Conservation (phyloP, 2,888 invertebrate species). For the Dolichopus griseipennis region DNA sequence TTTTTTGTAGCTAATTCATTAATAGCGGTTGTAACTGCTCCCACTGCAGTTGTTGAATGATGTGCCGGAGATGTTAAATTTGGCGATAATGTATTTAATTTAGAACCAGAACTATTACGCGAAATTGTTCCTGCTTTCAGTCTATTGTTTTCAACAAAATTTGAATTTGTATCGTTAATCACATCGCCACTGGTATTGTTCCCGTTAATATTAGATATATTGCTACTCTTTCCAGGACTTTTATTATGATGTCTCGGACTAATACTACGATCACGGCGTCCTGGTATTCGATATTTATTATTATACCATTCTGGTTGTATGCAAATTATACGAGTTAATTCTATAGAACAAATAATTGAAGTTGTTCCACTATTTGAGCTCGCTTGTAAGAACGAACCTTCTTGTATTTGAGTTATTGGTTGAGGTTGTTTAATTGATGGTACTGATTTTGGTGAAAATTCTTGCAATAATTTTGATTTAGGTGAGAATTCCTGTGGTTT, state of each 20-base stretch:
- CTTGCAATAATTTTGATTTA: constrained; percentile 23
- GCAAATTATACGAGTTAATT: constrained; percentile 34
- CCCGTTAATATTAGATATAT: constrained; percentile 24
- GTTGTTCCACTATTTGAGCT: constrained; percentile 21
- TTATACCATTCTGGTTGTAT: constrained; percentile 35
- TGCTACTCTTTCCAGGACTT: constrained; percentile 13
- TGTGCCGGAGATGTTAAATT: not conserved
- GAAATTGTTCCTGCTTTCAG: constrained; percentile 15
- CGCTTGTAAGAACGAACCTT: not conserved
- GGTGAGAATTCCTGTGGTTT: constrained; percentile 24
- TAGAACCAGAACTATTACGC: constrained; percentile 11
- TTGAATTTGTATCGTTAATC: constrained; percentile 1
- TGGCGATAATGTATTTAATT: not conserved
- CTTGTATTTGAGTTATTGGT: not conserved
- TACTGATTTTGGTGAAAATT: not conserved
- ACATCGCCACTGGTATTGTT: constrained; percentile 16
- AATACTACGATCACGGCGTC: constrained; percentile 16
- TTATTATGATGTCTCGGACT: constrained; percentile 9
- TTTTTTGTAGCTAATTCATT: not conserved
- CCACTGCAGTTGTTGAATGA: not conserved
- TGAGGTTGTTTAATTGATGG: not conserved
- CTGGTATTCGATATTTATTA: constrained; percentile 21
- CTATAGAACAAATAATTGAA: constrained; percentile 38
- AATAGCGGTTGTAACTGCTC: not conserved
- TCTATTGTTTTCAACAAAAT: constrained; percentile 11